Conservation (phyloP, 1,140 invertebrate genomes). For the Philotrypesis tridentata region DNA sequence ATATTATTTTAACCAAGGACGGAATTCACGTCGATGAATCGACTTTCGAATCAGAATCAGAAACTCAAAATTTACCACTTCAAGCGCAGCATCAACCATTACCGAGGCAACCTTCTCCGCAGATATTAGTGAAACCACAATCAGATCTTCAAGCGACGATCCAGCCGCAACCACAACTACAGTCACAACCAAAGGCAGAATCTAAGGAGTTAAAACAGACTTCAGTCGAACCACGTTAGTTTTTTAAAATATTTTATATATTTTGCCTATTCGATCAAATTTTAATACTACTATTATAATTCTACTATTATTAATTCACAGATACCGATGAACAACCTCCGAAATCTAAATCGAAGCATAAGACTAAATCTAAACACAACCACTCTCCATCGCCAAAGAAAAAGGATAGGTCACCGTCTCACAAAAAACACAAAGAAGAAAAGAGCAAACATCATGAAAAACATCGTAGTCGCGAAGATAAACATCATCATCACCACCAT, state of each 20-base stretch:
- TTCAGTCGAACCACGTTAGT: constrained; percentile 18
- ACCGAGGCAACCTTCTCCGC: neutral
- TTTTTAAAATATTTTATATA: neutral
- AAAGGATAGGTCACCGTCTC: constrained; percentile 16
- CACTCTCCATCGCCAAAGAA: constrained; percentile 30
- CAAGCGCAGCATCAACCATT: neutral
- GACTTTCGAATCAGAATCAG: constrained; percentile 27
- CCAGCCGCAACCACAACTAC: too few species aligned
- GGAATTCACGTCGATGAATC: neutral
- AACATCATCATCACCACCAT: constrained; percentile 43
- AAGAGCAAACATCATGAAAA: constrained; percentile 40
- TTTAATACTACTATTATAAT: neutral
- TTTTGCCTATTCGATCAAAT: neutral
- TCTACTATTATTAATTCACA: neutral
- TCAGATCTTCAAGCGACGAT: neutral
- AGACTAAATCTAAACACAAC: constrained; percentile 30
- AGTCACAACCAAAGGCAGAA: neutral
- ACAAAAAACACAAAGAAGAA: constrained; percentile 36
- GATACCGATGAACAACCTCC: constrained; percentile 16
- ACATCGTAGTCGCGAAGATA: constrained; percentile 35
- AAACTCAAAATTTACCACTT: constrained; percentile 12
- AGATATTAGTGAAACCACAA: neutral
- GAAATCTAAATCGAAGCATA: constrained; percentile 29
- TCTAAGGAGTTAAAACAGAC: constrained; percentile 12
- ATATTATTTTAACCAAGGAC: constrained; percentile 17